phyloP scores from a whole-genome alignment of 2,888 invertebrate genomes.

The Macrophya annulata region DNA sequence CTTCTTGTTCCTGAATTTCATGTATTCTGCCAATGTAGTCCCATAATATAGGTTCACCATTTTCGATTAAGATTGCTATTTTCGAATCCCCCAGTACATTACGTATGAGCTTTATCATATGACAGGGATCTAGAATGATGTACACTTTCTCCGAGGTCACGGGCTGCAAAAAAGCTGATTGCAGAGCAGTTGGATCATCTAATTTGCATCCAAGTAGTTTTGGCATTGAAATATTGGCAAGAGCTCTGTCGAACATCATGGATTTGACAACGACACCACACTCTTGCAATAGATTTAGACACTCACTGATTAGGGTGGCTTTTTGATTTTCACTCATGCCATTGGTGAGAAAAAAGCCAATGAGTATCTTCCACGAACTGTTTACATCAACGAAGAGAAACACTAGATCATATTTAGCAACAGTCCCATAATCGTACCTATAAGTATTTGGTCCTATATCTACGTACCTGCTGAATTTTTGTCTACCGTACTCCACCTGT shows the following conservation, averaged over 20 bases:
- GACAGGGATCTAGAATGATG: slow-evolving; percentile 60
- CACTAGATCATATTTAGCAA: slow-evolving; percentile 66
- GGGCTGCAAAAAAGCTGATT: slow-evolving; percentile 55
- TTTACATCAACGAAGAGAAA: slow-evolving; percentile 69
- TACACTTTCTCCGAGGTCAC: slow-evolving; percentile 58
- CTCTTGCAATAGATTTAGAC: slow-evolving; percentile 43
- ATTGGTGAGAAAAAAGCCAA: slow-evolving; percentile 71
- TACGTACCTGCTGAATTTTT: slow-evolving; percentile 57
- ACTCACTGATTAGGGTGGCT: slow-evolving; percentile 53
- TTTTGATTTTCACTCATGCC: slow-evolving; percentile 66
- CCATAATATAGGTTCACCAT: slow-evolving; percentile 59
- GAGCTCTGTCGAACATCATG: slow-evolving; percentile 54
- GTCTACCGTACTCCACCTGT: slow-evolving; percentile 62
- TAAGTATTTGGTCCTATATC: background rate
- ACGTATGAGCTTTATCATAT: slow-evolving; percentile 67
- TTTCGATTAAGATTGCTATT: slow-evolving; percentile 44
- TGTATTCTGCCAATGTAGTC: slow-evolving; percentile 57
- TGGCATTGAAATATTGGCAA: slow-evolving; percentile 40
- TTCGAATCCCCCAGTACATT: slow-evolving; percentile 65
- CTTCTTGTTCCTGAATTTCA: slow-evolving; percentile 61
- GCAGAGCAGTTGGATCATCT: background rate
- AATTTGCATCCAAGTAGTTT: slow-evolving; percentile 41
- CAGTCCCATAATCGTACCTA: slow-evolving; percentile 30
- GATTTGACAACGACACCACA: slow-evolving; percentile 53
- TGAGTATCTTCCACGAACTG: slow-evolving; percentile 71